phyloP scores from a whole-genome alignment of 2,113 vertebrate species.

The Pithys albifrons region DNA sequence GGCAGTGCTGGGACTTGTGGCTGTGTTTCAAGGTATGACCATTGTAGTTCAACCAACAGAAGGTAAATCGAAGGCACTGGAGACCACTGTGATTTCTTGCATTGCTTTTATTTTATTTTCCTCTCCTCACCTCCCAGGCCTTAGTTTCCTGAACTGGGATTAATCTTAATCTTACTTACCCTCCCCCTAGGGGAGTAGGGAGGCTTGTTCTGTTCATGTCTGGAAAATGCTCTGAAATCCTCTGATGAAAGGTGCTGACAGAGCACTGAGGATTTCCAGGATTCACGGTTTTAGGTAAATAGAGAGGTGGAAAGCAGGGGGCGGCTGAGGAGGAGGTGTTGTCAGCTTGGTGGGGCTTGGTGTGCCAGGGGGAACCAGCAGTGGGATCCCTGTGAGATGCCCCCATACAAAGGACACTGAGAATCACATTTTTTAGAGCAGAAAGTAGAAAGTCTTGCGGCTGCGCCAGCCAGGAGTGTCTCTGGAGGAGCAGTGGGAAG shows the following conservation, averaged over 20 bases:
- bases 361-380: accelerated
- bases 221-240: constrained; percentile 14
- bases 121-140: not conserved
- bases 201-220: not conserved
- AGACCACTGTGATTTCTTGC: not conserved
- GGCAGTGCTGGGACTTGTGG: not conserved
- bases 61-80: not conserved
- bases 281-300: not conserved
- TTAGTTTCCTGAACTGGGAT: constrained; percentile 5
- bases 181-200: not conserved
- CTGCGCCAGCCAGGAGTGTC: not conserved
- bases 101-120: not conserved
- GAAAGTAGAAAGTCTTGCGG: not conserved
- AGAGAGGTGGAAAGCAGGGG: not conserved
- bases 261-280: not conserved
- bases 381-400: not conserved
- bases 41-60: not conserved
- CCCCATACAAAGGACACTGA: not conserved
- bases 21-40: not conserved
- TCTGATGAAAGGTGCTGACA: not conserved
- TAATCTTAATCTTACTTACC: not conserved
- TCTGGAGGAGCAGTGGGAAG: not conserved
- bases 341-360: accelerated
- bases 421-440: not conserved
- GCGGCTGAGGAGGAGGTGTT: not conserved